Conservation (phyloP, 2,797 vertebrate genomes). For the Pseudochaenichthys georgianus region DNA sequence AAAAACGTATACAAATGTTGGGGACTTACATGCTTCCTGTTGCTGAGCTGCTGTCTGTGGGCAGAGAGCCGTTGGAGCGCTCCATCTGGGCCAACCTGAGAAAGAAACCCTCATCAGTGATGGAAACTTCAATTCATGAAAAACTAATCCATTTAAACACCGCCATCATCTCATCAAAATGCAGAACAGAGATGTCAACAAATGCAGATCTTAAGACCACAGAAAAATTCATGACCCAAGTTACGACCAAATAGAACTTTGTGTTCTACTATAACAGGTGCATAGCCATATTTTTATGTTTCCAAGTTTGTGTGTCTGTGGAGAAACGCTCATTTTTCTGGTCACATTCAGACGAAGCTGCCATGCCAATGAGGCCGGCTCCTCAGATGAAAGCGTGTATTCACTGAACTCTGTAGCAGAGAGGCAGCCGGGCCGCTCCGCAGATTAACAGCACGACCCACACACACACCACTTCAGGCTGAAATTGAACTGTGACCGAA, state of each 20-base stretch:
- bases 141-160: slow-evolving; percentile 25
- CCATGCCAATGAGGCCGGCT: slow-evolving; percentile 51
- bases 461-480: slow-evolving; percentile 12
- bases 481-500: slow-evolving; percentile 32
- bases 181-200: slow-evolving; percentile 20
- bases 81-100: slow-evolving; percentile 96
- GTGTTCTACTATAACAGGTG: neutral
- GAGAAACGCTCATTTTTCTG: slow-evolving; percentile 18
- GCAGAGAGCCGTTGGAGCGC: slow-evolving; percentile 93
- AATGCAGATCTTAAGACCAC: slow-evolving; percentile 21
- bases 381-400: slow-evolving; percentile 51
- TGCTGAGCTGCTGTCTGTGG: slow-evolving; percentile 96
- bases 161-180: slow-evolving; percentile 39
- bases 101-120: slow-evolving; percentile 36
- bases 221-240: slow-evolving; percentile 12
- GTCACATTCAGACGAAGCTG: slow-evolving; percentile 23
- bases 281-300: neutral
- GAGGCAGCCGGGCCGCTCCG: slow-evolving; percentile 3
- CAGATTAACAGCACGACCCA: slow-evolving; percentile 47
- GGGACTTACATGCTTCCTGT: slow-evolving; percentile 95
- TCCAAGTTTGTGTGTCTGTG: neutral
- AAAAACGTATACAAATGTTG: neutral
- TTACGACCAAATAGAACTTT: slow-evolving; percentile 6
- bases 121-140: slow-evolving; percentile 2
- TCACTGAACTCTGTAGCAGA: slow-evolving; percentile 30